Conservation (phyloP, 2,113 vertebrate genomes). For the Pangasianodon hypophthalmus region DNA sequence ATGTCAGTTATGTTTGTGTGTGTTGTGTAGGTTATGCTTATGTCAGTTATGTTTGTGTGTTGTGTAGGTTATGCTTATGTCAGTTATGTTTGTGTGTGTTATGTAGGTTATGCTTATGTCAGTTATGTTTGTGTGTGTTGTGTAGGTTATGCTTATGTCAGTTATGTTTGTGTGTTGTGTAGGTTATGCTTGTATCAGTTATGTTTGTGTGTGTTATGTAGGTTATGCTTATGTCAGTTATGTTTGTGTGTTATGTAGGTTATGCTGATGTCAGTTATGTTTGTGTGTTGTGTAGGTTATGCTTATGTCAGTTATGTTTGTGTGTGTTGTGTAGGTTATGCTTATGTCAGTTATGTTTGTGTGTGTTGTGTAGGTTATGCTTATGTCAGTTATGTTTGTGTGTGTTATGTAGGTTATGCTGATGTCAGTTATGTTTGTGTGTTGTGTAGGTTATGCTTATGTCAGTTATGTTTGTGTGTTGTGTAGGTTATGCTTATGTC, state of each 20-base stretch:
- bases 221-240: too few species aligned
- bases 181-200: background rate
- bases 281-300: background rate
- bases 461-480: too few species aligned
- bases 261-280: background rate
- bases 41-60: too few species aligned
- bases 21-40: background rate
- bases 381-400: background rate
- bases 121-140: too few species aligned
- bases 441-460: background rate
- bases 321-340: background rate
- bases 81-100: background rate
- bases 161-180: too few species aligned
- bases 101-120: background rate
- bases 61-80: too few species aligned
- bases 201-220: too few species aligned
- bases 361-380: too few species aligned
- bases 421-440: too few species aligned
- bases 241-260: background rate
- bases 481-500: too few species aligned
- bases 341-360: background rate
- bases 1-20: too few species aligned
- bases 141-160: background rate
- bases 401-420: background rate
- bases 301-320: background rate